Conservation (phyloP, 2,113 vertebrate species). For the Myotis lucifugus region DNA sequence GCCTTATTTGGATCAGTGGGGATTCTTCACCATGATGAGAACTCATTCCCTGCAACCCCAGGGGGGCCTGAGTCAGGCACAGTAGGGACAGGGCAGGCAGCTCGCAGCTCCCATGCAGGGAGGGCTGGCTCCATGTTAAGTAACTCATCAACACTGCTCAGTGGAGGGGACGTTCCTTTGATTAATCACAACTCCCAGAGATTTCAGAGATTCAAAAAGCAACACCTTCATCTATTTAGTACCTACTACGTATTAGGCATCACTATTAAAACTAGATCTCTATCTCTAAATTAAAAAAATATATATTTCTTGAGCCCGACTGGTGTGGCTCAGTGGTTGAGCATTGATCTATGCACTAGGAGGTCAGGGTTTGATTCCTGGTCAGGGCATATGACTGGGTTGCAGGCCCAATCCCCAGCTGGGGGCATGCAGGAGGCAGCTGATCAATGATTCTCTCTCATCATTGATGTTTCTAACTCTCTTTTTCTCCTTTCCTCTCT, state of each 20-base stretch:
- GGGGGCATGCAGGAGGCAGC: too few species aligned
- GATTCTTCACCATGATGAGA: not conserved
- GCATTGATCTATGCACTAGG: too few species aligned
- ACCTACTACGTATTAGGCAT: not conserved
- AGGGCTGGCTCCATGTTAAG: conserved; percentile 56
- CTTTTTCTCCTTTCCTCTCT: too few species aligned
- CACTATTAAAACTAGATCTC: not conserved
- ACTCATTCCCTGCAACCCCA: conserved; percentile 22
- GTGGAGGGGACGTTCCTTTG: conserved; percentile 27
- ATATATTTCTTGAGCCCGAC: not conserved
- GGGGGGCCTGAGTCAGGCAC: not conserved
- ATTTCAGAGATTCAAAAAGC: conserved; percentile 4
- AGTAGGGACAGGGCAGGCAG: not conserved
- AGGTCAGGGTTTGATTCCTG: too few species aligned
- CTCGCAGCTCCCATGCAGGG: not conserved
- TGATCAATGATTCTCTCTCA: too few species aligned
- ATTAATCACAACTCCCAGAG: conserved; percentile 54
- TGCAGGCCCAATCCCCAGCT: too few species aligned
- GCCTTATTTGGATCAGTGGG: not conserved
- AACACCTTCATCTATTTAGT: not conserved
- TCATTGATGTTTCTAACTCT: too few species aligned
- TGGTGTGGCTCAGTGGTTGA: too few species aligned
- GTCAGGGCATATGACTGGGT: too few species aligned
- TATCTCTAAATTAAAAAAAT: not conserved
- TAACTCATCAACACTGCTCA: conserved; percentile 61